Conservation (phyloP, 1,140 invertebrate genomes). For the Amyelois transitella region DNA sequence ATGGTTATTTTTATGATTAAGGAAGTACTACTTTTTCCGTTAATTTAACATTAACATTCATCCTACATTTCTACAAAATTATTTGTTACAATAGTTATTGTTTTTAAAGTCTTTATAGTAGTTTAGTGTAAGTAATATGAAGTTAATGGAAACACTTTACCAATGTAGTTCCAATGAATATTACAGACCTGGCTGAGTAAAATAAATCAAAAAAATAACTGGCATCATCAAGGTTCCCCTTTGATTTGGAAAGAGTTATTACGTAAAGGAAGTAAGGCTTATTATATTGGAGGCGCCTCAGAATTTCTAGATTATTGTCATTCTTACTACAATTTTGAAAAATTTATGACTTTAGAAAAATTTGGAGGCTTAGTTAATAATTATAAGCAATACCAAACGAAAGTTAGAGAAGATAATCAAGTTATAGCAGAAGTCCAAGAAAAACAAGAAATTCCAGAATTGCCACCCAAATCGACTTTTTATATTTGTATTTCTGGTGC, state of each 20-base stretch:
- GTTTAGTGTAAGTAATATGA: neutral
- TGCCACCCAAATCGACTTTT: conserved; percentile 20
- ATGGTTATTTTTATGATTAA: neutral
- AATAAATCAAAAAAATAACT: conserved; percentile 66
- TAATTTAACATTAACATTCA: neutral
- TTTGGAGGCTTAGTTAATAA: conserved; percentile 55
- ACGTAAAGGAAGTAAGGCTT: conserved; percentile 63
- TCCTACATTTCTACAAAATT: neutral
- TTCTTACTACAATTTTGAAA: conserved; percentile 75
- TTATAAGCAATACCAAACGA: conserved; percentile 45
- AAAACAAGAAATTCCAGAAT: conserved; percentile 14
- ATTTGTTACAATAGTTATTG: neutral
- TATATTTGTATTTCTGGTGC: conserved; percentile 50
- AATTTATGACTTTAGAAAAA: conserved; percentile 52
- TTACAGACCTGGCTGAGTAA: conserved; percentile 60
- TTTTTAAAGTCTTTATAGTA: neutral
- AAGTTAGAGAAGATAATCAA: conserved; percentile 28
- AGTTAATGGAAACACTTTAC: neutral
- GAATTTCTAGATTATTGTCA: conserved; percentile 75
- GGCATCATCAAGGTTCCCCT: conserved; percentile 67
- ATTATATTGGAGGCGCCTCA: conserved; percentile 70
- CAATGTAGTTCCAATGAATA: conserved; percentile 7
- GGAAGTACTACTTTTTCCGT: too few relatives aligned
- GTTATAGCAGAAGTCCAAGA: conserved; percentile 1
- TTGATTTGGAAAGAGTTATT: conserved; percentile 73